phyloP scores from a whole-genome alignment of 2,113 vertebrate genomes.

The Dasyornis broadbenti region DNA sequence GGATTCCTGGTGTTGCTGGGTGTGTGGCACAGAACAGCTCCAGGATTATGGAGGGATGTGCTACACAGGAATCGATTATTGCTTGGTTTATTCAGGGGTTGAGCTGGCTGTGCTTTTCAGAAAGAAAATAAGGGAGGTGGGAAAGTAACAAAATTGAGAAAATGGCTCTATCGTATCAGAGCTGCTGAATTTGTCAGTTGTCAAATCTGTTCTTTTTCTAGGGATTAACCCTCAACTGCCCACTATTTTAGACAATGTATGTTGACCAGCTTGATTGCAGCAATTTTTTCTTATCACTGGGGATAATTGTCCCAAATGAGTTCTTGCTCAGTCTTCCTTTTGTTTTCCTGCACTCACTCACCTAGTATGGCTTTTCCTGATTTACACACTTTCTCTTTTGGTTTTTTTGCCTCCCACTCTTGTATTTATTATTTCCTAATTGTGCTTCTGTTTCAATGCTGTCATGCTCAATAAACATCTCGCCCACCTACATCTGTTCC shows the following conservation, averaged over 20 bases:
- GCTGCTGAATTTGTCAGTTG: neutral
- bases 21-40: neutral
- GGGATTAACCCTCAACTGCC: neutral
- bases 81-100: neutral
- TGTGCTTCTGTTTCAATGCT: neutral
- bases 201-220: neutral
- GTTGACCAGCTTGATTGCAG: neutral
- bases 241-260: neutral
- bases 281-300: neutral
- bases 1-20: neutral
- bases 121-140: neutral
- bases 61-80: rapidly evolving
- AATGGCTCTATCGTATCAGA: neutral
- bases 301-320: neutral
- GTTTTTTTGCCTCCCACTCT: neutral
- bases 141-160: neutral
- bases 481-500: neutral
- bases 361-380: neutral
- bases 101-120: neutral
- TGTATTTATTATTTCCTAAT: neutral
- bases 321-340: neutral
- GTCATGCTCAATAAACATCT: neutral
- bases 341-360: neutral
- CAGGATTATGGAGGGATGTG: rapidly evolving
- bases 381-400: neutral